Conservation (phyloP, 1,140 invertebrate genomes). For the Calycopis cecrops region DNA sequence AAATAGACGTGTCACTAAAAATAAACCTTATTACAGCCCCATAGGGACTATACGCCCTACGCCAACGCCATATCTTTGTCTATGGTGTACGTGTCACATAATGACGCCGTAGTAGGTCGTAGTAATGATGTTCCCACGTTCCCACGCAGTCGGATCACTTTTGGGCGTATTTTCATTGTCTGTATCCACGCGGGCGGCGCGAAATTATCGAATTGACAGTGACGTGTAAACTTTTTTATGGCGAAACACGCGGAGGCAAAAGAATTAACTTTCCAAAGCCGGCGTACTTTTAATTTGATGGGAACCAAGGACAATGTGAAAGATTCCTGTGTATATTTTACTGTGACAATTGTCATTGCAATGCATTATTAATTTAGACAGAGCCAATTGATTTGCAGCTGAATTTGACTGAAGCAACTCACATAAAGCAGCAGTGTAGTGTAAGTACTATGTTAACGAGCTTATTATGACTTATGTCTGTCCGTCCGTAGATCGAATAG, state of each 20-base stretch:
- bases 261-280: neutral
- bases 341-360: too few relatives aligned
- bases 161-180: slow-evolving; percentile 8
- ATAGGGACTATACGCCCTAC: neutral
- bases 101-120: slow-evolving; percentile 8
- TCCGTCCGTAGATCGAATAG: too few relatives aligned
- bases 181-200: slow-evolving; percentile 4
- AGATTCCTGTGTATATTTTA: too few relatives aligned
- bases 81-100: slow-evolving; percentile 11
- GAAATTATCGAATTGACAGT: slow-evolving; percentile 9
- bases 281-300: neutral
- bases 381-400: too few relatives aligned
- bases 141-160: slow-evolving; percentile 7
- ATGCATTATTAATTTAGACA: too few relatives aligned
- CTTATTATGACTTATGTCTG: too few relatives aligned
- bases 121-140: slow-evolving; percentile 5
- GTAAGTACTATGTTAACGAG: too few relatives aligned
- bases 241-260: neutral
- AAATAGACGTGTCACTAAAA: neutral
- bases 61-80: slow-evolving; percentile 3
- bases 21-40: neutral
- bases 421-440: too few relatives aligned
- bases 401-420: too few relatives aligned
- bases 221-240: slow-evolving; percentile 9
- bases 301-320: neutral